Percentiles rank a stretch among this genome's conserved stretches.
phyloP scores from a whole-genome alignment of 2,113 vertebrate genomes.

The Strigops habroptila region DNA sequence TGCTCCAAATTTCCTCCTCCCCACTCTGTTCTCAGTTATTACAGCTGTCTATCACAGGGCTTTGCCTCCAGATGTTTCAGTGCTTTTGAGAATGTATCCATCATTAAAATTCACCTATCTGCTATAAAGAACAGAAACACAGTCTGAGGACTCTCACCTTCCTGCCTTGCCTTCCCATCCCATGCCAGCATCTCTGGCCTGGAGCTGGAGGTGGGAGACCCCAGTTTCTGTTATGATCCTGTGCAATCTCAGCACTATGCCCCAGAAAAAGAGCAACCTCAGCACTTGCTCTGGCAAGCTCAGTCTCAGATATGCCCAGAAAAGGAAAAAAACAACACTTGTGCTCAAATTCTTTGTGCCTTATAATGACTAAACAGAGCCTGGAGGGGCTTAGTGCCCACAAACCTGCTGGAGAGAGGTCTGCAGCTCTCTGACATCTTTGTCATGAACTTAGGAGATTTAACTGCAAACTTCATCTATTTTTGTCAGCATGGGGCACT shows the following conservation, averaged over 20 bases:
- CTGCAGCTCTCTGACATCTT: neutral
- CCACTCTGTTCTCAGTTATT: neutral
- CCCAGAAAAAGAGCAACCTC: constrained; percentile 29
- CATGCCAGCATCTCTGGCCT: neutral
- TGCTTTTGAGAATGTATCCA: neutral
- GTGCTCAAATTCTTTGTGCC: neutral
- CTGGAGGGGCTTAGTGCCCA: constrained; percentile 3
- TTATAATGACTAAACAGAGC: constrained; percentile 26
- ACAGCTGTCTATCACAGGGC: neutral
- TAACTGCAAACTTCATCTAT: neutral
- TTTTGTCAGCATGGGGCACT: neutral
- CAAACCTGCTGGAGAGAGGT: neutral
- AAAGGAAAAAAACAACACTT: constrained; percentile 8
- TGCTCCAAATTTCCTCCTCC: neutral
- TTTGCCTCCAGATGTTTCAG: neutral
- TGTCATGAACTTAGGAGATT: neutral
- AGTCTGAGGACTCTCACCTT: neutral
- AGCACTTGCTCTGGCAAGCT: constrained; percentile 63
- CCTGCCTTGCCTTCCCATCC: neutral
- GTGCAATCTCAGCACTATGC: constrained; percentile 24
- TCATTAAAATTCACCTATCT: neutral
- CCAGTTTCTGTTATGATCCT: neutral
- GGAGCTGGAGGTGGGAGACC: neutral
- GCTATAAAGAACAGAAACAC: neutral
- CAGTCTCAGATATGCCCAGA: constrained; percentile 52